These are phyloP conservation scores for Notarius lentiginosus DNA, from an alignment of 2,113 vertebrate genomes.

Conservation along the genomic window DNA sequence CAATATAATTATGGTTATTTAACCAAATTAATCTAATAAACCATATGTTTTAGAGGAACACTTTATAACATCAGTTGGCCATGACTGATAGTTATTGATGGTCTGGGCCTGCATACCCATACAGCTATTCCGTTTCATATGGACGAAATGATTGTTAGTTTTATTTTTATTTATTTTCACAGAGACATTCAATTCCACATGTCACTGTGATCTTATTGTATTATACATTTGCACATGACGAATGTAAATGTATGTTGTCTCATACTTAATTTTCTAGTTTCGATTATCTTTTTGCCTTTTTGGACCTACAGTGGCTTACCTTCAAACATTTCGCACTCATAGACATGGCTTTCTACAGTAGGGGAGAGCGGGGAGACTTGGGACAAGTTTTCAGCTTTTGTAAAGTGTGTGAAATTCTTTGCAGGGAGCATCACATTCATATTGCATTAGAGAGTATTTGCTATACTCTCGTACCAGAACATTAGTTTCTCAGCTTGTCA, in stretches of 20 bases:
- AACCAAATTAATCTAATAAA: background rate
- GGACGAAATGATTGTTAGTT: constrained; percentile 21
- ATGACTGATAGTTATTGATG: background rate
- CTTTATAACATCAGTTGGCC: background rate
- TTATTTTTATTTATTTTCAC: background rate
- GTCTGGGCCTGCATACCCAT: constrained; percentile 16
- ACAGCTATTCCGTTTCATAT: background rate
- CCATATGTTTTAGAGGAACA: background rate
- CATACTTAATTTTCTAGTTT: background rate
- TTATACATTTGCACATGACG: constrained; percentile 32
- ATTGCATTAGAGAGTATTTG: too few species aligned
- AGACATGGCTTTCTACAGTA: background rate
- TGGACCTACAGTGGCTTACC: constrained; percentile 23
- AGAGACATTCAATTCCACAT: background rate
- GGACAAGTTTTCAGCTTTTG: too few species aligned
- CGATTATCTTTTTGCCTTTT: background rate
- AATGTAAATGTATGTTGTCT: constrained; percentile 37
- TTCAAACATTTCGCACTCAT: background rate
- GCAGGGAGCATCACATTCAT: too few species aligned
- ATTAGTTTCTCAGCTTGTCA: too few species aligned
- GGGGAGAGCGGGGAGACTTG: too few species aligned
- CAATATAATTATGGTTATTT: background rate
- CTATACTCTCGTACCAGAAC: too few species aligned
- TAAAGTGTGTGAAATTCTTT: too few species aligned
- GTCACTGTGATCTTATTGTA: background rate